Conservation (phyloP, 1,140 invertebrate species). For the Atta texana region DNA sequence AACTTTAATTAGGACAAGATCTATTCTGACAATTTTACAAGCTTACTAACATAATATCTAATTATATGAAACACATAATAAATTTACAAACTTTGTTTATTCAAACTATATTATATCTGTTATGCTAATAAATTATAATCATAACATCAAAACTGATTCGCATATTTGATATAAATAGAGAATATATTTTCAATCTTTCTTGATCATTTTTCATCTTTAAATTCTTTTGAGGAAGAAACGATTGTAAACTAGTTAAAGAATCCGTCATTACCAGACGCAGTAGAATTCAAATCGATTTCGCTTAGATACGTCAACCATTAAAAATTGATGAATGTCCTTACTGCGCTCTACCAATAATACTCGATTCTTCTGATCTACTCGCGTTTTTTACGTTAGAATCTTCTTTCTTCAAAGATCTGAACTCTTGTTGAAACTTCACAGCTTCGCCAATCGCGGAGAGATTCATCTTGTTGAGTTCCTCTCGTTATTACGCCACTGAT, state of each 20-base stretch:
- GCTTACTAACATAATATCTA: neutral
- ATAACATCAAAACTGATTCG: neutral
- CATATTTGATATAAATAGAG: neutral
- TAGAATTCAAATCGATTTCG: neutral
- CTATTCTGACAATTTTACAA: neutral
- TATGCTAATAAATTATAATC: constrained; percentile 8
- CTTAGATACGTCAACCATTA: neutral
- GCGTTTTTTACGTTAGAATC: neutral
- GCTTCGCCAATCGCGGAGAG: constrained; percentile 14
- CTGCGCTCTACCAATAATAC: neutral
- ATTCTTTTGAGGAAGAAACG: constrained; percentile 7
- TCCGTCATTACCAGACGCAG: neutral
- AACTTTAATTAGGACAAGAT: neutral
- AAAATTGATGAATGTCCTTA: neutral
- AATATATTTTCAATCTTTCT: neutral
- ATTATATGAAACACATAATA: constrained; percentile 20
- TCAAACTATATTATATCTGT: neutral
- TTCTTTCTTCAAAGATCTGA: neutral
- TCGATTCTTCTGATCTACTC: neutral
- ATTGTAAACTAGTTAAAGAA: neutral
- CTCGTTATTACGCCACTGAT: constrained; percentile 51
- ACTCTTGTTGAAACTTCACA: neutral
- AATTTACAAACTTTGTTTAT: constrained; percentile 9
- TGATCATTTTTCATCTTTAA: neutral
- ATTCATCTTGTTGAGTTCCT: constrained; percentile 19